Conservation (phyloP, 2,113 vertebrate species). For the Uria aalge region DNA sequence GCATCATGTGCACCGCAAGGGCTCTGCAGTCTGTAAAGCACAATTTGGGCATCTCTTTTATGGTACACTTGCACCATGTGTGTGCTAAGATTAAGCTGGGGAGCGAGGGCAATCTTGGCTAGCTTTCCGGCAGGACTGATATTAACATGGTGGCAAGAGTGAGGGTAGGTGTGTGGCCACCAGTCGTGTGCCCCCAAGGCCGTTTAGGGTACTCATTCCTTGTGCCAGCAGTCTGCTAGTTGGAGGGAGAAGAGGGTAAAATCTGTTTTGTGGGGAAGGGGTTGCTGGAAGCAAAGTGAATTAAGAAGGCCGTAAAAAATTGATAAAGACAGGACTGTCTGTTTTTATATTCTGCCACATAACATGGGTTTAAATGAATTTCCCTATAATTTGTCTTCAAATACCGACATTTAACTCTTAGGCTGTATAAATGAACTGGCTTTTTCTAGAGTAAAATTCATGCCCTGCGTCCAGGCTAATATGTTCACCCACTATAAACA, state of each 20-base stretch:
- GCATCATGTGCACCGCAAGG: neutral
- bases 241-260: slow-evolving; percentile 20
- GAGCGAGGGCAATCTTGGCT: neutral
- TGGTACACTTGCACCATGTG: neutral
- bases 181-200: neutral
- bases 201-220: neutral
- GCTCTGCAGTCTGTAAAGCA: neutral
- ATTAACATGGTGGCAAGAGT: neutral
- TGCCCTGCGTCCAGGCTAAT: slow-evolving; percentile 72
- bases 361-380: slow-evolving; percentile 74
- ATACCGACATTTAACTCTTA: slow-evolving; percentile 72
- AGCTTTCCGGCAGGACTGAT: neutral
- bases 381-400: slow-evolving; percentile 72
- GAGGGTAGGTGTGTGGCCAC: neutral
- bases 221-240: neutral
- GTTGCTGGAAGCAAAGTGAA: slow-evolving; percentile 48
- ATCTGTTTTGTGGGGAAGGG: slow-evolving; percentile 11
- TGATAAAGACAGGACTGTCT: slow-evolving; percentile 56
- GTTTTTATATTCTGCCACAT: slow-evolving; percentile 70
- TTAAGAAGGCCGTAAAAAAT: slow-evolving; percentile 54
- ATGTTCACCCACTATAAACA: slow-evolving; percentile 74
- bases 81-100: neutral
- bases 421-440: slow-evolving; percentile 69
- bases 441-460: slow-evolving; percentile 74
- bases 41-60: neutral